These are phyloP conservation scores for Drosophila gaucha DNA, from an alignment of 2,888 invertebrate genomes.

Conservation along the genomic window DNA sequence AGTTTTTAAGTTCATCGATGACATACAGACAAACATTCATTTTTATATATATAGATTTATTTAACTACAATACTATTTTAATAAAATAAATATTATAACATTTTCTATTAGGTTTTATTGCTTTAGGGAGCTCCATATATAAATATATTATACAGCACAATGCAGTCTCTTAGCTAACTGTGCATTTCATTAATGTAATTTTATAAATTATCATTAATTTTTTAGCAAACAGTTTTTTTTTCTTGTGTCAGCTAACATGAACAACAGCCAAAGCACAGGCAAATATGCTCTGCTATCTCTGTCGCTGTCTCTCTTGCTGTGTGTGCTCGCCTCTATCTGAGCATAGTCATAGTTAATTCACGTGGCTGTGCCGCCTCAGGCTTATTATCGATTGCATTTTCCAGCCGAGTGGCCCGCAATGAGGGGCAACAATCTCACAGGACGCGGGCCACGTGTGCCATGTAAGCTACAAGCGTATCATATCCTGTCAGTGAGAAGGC, in stretches of 20 bases:
- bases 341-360: constrained; percentile 68
- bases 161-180: constrained; percentile 35
- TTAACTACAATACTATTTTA: too few relatives aligned
- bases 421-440: constrained; percentile 59
- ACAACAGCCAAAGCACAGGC: constrained; percentile 2
- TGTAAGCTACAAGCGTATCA: constrained; percentile 73
- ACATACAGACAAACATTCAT: too few relatives aligned
- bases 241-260: constrained; percentile 10
- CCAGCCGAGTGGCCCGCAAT: constrained; percentile 56
- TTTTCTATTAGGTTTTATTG: neutral
- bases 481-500: constrained; percentile 43
- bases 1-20: too few relatives aligned
- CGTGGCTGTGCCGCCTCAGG: constrained; percentile 32
- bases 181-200: constrained; percentile 44
- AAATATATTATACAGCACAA: constrained; percentile 12
- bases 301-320: neutral
- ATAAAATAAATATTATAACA: neutral
- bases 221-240: constrained; percentile 39
- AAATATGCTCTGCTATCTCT: neutral
- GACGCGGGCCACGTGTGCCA: constrained; percentile 61
- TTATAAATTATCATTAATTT: constrained; percentile 49
- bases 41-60: neutral
- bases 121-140: neutral
- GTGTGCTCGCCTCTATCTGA: neutral
- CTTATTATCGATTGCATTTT: constrained; percentile 69